Conservation (phyloP, 2,888 invertebrate species). For the Ecliptopera silaceata region DNA sequence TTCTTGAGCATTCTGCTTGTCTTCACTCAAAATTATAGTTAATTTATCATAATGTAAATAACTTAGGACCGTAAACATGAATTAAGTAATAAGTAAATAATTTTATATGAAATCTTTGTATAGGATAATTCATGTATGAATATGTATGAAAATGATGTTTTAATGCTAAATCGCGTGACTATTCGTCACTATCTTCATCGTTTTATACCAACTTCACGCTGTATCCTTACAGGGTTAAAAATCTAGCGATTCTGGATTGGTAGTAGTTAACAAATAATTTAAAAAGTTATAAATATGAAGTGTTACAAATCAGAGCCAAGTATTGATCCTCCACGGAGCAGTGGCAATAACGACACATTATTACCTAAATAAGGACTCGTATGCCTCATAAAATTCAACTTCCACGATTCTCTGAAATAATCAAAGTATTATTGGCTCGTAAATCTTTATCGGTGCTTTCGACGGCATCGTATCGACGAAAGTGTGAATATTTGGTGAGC, state of each 20-base stretch:
- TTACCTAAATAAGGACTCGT: conserved; percentile 71
- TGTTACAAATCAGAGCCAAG: conserved; percentile 37
- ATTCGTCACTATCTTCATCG: no score
- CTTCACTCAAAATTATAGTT: conserved; percentile 6
- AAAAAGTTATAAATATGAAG: not conserved
- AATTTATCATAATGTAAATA: not conserved
- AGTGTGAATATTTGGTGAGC: conserved; percentile 73
- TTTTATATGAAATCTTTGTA: no score
- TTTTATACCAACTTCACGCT: no score
- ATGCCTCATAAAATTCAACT: conserved; percentile 73
- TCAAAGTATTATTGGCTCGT: conserved; percentile 77
- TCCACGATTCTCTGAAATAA: conserved; percentile 76
- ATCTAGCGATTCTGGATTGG: no score
- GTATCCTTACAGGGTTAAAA: no score
- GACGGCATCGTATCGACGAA: conserved; percentile 49
- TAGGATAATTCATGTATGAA: no score
- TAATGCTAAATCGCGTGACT: no score
- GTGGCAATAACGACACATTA: conserved; percentile 64
- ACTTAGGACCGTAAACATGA: no score
- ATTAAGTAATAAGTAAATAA: no score
- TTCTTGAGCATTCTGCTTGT: conserved; percentile 24
- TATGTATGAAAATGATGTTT: no score
- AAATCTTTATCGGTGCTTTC: conserved; percentile 74
- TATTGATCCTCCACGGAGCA: conserved; percentile 55
- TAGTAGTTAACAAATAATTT: no score